A percentile compares a stretch with the other conserved stretches of the same genome.
phyloP scores from a whole-genome alignment of 2,797 vertebrate genomes.

The Malurus splendens region DNA sequence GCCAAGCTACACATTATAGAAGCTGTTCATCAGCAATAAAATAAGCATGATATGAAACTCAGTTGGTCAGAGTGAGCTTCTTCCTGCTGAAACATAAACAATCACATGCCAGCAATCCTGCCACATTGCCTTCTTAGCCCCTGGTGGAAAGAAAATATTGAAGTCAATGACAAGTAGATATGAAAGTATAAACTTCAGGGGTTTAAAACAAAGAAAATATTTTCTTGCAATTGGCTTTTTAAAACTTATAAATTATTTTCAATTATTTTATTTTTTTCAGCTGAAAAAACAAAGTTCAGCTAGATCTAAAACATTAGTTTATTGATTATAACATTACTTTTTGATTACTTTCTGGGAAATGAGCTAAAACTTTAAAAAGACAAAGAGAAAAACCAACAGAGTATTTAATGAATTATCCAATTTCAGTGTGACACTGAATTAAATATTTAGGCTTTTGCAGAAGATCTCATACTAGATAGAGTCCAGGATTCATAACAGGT shows the following conservation, averaged over 20 bases:
- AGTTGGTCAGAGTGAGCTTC: background rate
- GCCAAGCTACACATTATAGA: background rate
- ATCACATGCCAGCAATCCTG: background rate
- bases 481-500: background rate
- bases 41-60: background rate
- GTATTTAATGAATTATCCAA: background rate
- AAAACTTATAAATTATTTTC: background rate
- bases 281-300: background rate
- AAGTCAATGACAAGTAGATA: background rate
- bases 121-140: background rate
- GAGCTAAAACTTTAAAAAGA: background rate
- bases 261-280: background rate
- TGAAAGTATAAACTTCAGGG: background rate
- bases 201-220: background rate
- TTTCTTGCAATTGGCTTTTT: background rate
- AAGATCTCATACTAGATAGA: background rate
- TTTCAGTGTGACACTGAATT: background rate
- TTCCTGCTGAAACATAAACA: background rate
- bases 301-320: background rate
- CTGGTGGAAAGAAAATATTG: background rate
- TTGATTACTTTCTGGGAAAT: background rate
- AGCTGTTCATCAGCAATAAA: background rate
- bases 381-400: background rate
- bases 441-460: rapidly evolving
- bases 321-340: background rate